These are phyloP conservation scores for Tenualosa ilisha DNA, from an alignment of 2,797 vertebrate species.

Conservation along the genomic window DNA sequence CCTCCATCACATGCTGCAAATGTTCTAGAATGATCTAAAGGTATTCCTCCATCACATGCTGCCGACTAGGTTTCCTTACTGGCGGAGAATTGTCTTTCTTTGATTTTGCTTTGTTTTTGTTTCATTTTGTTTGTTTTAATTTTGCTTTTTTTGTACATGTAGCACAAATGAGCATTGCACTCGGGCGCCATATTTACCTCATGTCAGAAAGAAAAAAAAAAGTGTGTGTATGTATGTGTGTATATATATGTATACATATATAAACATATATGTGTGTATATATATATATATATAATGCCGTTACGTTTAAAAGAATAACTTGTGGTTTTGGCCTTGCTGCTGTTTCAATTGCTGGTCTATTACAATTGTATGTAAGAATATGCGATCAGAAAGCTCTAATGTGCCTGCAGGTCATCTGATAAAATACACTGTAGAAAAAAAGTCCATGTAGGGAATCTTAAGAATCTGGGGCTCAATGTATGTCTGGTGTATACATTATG, in stretches of 20 bases:
- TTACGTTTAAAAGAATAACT: constrained; percentile 74
- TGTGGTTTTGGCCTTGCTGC: constrained; percentile 85
- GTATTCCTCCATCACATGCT: constrained; percentile 70
- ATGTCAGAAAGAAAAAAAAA: constrained; percentile 77
- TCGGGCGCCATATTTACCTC: constrained; percentile 95
- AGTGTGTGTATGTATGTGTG: constrained; percentile 42
- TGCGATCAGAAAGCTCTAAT: constrained; percentile 64
- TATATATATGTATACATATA: constrained; percentile 47
- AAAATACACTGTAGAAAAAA: constrained; percentile 60
- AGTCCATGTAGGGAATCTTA: constrained; percentile 45
- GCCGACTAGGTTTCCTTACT: constrained; percentile 70
- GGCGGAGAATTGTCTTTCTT: constrained; percentile 52
- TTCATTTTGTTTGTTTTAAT: constrained; percentile 35
- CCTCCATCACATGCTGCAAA: constrained; percentile 35
- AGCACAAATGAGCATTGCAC: constrained; percentile 95
- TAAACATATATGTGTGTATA: constrained; percentile 50
- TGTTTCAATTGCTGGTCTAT: constrained; percentile 81
- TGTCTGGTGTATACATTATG: constrained; percentile 53
- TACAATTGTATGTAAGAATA: constrained; percentile 66
- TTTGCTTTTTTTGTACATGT: constrained; percentile 79
- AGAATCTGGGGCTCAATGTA: constrained; percentile 54
- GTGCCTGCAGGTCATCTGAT: constrained; percentile 74
- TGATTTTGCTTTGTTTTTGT: constrained; percentile 32
- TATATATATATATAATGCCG: constrained; percentile 61
- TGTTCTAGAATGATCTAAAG: constrained; percentile 40